Evolutionary conservation across 2,888 invertebrate genomes (phyloP), one percentile per base, ranked within the genome.

Genomic region (Pyrochroa serraticornis): DNA sequence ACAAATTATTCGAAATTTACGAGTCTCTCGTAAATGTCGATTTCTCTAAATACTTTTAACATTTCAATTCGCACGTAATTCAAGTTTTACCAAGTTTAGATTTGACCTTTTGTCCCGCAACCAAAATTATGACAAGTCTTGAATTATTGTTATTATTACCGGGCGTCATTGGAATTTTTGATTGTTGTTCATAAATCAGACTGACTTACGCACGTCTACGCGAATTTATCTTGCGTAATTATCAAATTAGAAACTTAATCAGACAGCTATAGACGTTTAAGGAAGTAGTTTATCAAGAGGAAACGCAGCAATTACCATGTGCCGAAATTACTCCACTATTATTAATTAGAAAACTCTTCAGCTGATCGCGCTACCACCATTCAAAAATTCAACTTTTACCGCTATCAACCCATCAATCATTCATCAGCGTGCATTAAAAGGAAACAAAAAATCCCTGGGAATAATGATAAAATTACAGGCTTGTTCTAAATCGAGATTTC

Each of bases 101-200:
- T 38, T 52, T 52, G 52, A 52, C 52, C 52, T 52, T 49, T 52
- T 42, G 12, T 12, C 14, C 47, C 22, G 22, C 22, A 6, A 43
- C 2, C 7, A 10, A 12, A 12, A 42, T 45, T 52, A 9, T 45
- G 50, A 50, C 50, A 50, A 14, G 46, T 41, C 34, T 13, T 55
- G 44, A 55, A 22, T 49, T 56, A 56, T 45, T 37, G 46, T 52
- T 58, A 58, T 51, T 58, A 58, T 58, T 58, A 58, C 43, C 22
- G 36, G 57, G 35, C 43, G 57, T 42, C 57, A 58, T 58, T 58
- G 57, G 10, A 58, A 50, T 50, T 35, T 30, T 46, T 46, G 50
- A 56, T 55, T 30, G 42, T 56, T 56, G 56, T 50, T 45, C 43
- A 56, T 56, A 50, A 50, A 56, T 44, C 37, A 32, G 8, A 2